Evolutionary conservation across 2,797 vertebrate species (phyloP), one percentile per base, ranked within the genome.

Genomic region (Spinus pinus): DNA sequence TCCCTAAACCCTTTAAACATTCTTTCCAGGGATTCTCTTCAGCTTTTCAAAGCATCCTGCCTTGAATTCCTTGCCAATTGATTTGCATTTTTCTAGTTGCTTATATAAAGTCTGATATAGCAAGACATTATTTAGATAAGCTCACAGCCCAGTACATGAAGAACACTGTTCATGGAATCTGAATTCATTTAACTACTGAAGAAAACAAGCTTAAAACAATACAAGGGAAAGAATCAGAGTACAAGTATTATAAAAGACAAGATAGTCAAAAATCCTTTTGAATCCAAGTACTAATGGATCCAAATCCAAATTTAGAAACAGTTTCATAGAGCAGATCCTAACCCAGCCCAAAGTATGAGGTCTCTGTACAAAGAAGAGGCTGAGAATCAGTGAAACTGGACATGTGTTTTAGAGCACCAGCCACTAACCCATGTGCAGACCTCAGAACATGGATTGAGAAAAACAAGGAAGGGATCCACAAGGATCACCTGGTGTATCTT

Each of bases 1-100:
- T 71, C 61, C 57, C 28, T 22, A 31, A 67, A 71, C 18, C 60
- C 60, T 56, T 35, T 47, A 61, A 87, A 69, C 22, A 49, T 56
- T 77, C 64, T 62, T 94, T 81, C 71, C 87, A 90, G 69, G 65
- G 54, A 86, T 75, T 69, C 54, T 88, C 85, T 51, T 81, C 54
- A 74, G 75, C 27, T 64, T 83, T 70, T 67, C 49, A 60, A 77
- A 86, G 84, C 49, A 27, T 31, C 4, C 2, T 70, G 57, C 41
- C 42, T 80, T 47, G 73, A 73, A 65, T 57, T 72, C 49, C 31
- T 37, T 6, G 0, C 22, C 33, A 35, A 66, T 25, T 33, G 12
- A 49, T 54, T 37, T 62, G 23, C 44, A 39, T 60, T 67, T 72
- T 62, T 57, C 22, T 57, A 50, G 65, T 30, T 56, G 78, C 57